Conservation (phyloP, 2,113 vertebrate species). For the Odontophorus gujanensis region DNA sequence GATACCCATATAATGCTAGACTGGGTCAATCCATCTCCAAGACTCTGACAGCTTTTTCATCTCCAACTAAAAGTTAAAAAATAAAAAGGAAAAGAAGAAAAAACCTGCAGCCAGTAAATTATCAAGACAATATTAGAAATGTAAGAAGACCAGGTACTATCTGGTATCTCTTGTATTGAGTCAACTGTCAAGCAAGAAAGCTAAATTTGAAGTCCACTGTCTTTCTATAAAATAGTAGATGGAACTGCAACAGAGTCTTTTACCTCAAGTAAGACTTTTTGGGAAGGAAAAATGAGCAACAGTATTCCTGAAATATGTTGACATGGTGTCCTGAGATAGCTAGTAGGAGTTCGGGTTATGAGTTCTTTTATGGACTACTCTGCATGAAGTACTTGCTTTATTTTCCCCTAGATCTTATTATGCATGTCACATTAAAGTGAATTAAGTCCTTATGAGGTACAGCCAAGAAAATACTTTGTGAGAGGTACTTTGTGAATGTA, state of each 20-base stretch:
- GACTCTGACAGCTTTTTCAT: not conserved
- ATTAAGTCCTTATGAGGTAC: not conserved
- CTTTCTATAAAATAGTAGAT: not conserved
- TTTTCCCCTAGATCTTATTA: not conserved
- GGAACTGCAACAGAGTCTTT: not conserved
- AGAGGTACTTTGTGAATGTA: rapidly evolving
- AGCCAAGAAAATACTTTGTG: not conserved
- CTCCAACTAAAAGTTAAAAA: not conserved
- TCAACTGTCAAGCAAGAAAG: not conserved
- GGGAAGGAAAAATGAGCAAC: not conserved
- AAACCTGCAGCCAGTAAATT: not conserved
- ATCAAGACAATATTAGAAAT: not conserved
- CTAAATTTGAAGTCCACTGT: not conserved
- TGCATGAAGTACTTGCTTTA: not conserved
- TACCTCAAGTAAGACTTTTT: not conserved
- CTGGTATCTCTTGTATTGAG: not conserved
- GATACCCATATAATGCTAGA: not conserved
- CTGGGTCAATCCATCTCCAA: not conserved
- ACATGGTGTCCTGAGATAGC: not conserved
- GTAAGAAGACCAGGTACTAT: not conserved
- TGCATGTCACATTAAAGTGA: not conserved
- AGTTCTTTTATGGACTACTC: not conserved
- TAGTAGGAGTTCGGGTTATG: not conserved
- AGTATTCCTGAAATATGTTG: not conserved
- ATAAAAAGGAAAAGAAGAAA: not conserved